Evolutionary conservation across 1,140 invertebrate species (phyloP), one percentile per base, ranked within the genome.

Genomic region (Drosophila quadrilineata): DNA sequence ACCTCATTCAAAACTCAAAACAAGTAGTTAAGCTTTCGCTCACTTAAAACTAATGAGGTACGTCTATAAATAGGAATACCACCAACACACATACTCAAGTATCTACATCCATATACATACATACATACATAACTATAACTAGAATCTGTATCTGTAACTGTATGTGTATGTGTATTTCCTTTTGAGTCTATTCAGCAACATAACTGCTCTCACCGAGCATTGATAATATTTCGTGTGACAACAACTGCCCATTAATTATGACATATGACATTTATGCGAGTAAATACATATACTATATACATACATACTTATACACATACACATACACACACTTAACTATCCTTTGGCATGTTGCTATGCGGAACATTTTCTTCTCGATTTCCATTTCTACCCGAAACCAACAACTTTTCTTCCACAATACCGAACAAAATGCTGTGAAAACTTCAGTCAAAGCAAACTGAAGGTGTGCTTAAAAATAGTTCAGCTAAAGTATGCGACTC

Each of bases 1-100:
- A 84, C 77, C 77, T 84, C 77, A 84, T 84, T 85, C 74, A 84
- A 85, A 82, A 84, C 77, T 84, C 79, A 85, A 85, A 84, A 84
- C 79, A 85, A 84, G 77, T 84, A 77, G 79, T 77, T 84, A 77
- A 84, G 77, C 73, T 85, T 72, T 84, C 79, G 79, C 70, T 84
- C 77, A 84, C 77, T 84, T 84, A 85, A 84, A 84, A 84, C 77
- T 84, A 84, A 84, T 84, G 77, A 84, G 77, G 64, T 77, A 62
- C 74, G 77, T 65, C 69, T 85, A 84, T 85, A 84, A 85, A 84
- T 84, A 84, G 38, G n/a, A 28, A 45, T 10, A 41, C 12, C n/a
- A n/a, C n/a, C n/a, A n/a, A n/a, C n/a, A n/a, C n/a, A n/a, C n/a
- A n/a, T n/a, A n/a, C n/a, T n/a, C n/a, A n/a, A n/a, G n/a, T n/a